Percentiles rank a stretch among this genome's conserved stretches.
Evolutionary conservation across 2,888 invertebrate genomes (phyloP).

Genomic region (Laothoe populi): DNA sequence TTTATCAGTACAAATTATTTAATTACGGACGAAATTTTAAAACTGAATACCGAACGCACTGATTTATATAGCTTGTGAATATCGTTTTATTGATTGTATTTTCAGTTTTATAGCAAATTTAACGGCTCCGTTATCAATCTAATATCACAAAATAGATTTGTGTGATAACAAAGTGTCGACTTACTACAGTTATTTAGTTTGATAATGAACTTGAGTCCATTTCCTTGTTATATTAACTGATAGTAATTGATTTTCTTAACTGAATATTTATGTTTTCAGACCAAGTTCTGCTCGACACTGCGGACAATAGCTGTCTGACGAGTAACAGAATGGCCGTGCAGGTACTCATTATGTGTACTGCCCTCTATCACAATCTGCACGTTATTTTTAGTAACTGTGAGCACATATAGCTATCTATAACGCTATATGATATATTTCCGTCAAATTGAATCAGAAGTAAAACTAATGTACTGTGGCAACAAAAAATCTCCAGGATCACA

Average conservation of each 20-base stretch:
- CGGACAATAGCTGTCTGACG: conserved; percentile 19
- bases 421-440: conserved; percentile 13
- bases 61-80: conserved; percentile 29
- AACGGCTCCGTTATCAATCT: conserved; percentile 35
- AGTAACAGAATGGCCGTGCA: neutral
- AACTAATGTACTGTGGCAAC: neutral
- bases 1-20: neutral
- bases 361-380: conserved; percentile 25
- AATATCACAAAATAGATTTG: conserved; percentile 38
- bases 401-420: conserved; percentile 7
- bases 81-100: conserved; percentile 36
- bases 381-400: conserved; percentile 22
- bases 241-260: neutral
- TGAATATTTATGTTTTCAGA: neutral
- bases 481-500: conserved; percentile 3
- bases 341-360: conserved; percentile 23
- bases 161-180: conserved; percentile 37
- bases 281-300: conserved; percentile 8
- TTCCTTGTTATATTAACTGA: conserved; percentile 25
- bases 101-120: conserved; percentile 33
- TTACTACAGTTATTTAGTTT: conserved; percentile 36
- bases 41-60: conserved; percentile 24
- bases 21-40: conserved; percentile 7
- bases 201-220: conserved; percentile 35
- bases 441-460: conserved; percentile 9